Evolutionary conservation across 1,140 invertebrate species (phyloP).

Genomic region (Neodiprion pinetum): DNA sequence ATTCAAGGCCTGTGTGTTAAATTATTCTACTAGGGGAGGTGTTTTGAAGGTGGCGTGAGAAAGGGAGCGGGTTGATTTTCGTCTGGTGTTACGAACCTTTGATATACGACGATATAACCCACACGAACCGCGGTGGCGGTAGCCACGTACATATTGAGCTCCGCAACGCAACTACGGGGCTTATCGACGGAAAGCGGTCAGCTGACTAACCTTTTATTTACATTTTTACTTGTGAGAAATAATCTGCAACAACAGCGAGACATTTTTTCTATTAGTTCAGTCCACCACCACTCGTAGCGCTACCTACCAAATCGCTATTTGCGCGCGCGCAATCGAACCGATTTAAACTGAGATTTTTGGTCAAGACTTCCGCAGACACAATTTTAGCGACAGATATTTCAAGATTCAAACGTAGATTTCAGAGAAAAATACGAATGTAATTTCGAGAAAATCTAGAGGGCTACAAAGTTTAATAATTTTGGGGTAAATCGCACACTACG

Average conservation of each 20-base stretch:
- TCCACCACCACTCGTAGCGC: not conserved
- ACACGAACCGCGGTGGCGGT: not conserved
- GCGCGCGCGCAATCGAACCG: not conserved
- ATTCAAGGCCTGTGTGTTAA: too few relatives aligned
- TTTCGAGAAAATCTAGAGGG: too few relatives aligned
- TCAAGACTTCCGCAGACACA: too few relatives aligned
- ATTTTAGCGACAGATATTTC: too few relatives aligned
- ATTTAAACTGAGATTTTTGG: too few relatives aligned
- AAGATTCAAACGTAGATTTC: too few relatives aligned
- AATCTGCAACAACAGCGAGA: conserved; percentile 35
- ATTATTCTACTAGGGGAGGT: too few relatives aligned
- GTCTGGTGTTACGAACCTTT: not conserved
- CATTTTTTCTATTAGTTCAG: conserved; percentile 43
- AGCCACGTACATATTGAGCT: conserved; percentile 47
- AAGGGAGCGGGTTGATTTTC: not conserved
- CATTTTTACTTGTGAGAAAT: conserved; percentile 41
- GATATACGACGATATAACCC: not conserved
- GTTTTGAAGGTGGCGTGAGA: not conserved
- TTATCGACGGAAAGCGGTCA: conserved; percentile 42
- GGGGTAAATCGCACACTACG: too few relatives aligned
- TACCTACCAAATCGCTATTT: not conserved
- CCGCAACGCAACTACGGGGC: not conserved
- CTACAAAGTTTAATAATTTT: too few relatives aligned
- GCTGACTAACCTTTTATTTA: conserved; percentile 51
- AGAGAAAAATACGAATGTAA: too few relatives aligned